Evolutionary conservation across 2,797 vertebrate species (phyloP), one percentile per base, ranked within the genome.

Genomic region (Trachops cirrhosus): DNA sequence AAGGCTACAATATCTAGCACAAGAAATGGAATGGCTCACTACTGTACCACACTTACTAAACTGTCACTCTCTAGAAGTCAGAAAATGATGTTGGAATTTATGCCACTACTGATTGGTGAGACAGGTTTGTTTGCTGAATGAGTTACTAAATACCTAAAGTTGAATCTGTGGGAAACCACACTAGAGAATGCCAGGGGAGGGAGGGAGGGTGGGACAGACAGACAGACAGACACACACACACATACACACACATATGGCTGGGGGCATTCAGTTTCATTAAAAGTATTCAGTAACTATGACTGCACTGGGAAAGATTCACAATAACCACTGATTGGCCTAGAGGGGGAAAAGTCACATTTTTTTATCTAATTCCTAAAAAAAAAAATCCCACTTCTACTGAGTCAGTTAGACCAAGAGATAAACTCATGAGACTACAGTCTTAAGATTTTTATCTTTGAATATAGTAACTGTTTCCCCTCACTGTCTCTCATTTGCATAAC

Each of bases 401-500:
- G 73, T 37, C 18, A 4, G 41, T 85, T 29, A 95, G 46, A 89
- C 71, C 39, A 85, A 82, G 24, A 67, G 34, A 92, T 24, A 83
- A 77, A 68, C 12, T n/a, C 64, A 54, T 1, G 6, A 64, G 21
- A 48, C 34, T 37, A 37, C 5, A 46, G 41, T 19, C 26, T 80
- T 52, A 29, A 74, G 64, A 34, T 29, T 83, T 87, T 85, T 83
- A 73, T 83, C 87, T 89, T 34, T 52, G n/a, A 86, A 39, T 19
- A 41, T 0, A 9, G 54, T 37, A 94, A 83, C 46, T 24, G 32
- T 74, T 73, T 73, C 50, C 85, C 21, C 16, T 70, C 10, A 14
- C 12, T n/a, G 39, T 29, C 34, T 26, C 44, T 86, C 29, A 41
- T 87, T 71, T 74, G 86, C 54, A 80, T 89, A 95, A 96, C 92